Evolutionary conservation across 64 coral and sea anemone species (phyloP).

Genomic region (Stichodactyla helianthus): DNA sequence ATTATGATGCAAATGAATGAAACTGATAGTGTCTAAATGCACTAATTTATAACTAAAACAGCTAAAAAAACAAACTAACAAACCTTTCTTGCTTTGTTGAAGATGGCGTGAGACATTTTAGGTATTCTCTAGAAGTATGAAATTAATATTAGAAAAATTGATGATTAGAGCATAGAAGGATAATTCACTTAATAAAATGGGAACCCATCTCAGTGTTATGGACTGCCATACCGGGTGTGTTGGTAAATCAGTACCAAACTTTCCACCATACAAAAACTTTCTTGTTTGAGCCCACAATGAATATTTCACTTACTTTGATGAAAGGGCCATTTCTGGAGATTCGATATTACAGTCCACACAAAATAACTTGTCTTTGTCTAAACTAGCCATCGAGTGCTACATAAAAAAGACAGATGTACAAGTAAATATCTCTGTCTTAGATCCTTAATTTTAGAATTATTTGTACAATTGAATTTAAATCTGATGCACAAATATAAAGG

Average conservation of each 20-base stretch:
- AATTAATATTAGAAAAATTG: background rate
- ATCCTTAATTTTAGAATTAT: too few species aligned
- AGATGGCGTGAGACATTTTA: conserved; percentile 71
- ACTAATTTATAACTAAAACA: background rate
- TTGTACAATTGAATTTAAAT: too few species aligned
- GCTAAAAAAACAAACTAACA: background rate
- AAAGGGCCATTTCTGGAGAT: conserved; percentile 20
- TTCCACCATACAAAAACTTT: background rate
- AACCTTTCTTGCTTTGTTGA: conserved; percentile 69
- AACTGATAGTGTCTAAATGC: background rate
- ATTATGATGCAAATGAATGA: background rate
- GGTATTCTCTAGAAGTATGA: conserved; percentile 53
- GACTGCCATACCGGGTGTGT: too few species aligned
- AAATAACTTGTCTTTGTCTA: conserved; percentile 6
- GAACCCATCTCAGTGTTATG: too few species aligned
- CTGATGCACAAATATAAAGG: too few species aligned
- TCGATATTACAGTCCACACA: conserved; percentile 16
- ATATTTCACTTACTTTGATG: conserved; percentile 21
- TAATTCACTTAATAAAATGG: too few species aligned
- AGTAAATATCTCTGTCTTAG: too few species aligned
- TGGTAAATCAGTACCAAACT: too few species aligned
- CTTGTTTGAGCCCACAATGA: background rate
- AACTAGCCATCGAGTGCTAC: conserved; percentile 5
- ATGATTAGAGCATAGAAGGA: too few species aligned
- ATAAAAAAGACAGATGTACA: background rate